Conservation (phyloP, 2,113 vertebrate species). For the Odocoileus virginianus region DNA sequence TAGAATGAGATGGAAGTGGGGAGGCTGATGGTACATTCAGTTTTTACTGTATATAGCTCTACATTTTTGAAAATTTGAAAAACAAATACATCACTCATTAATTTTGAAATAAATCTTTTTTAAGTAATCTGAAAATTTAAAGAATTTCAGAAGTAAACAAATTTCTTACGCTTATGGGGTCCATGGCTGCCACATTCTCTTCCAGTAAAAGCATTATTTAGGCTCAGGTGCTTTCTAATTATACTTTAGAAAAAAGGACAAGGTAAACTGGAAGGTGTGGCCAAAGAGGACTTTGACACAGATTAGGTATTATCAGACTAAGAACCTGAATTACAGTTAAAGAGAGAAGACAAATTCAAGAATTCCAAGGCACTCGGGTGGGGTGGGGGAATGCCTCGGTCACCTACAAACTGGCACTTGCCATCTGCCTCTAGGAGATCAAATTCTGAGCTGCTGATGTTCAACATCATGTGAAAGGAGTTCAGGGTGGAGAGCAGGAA, state of each 20-base stretch:
- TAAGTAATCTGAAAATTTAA: neutral
- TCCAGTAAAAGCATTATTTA: neutral
- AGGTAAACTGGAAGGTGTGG: neutral
- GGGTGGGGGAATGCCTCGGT: no score
- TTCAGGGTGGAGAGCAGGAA: neutral
- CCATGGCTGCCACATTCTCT: neutral
- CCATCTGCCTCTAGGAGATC: neutral
- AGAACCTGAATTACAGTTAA: neutral
- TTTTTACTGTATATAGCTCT: neutral
- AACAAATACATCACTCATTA: neutral
- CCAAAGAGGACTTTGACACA: slow-evolving; percentile 3
- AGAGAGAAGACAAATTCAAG: neutral
- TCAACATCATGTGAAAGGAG: no score
- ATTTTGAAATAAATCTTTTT: slow-evolving; percentile 4
- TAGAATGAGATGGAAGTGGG: neutral
- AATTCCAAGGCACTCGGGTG: neutral
- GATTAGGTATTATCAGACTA: neutral
- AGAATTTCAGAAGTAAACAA: neutral
- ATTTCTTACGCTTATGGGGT: neutral
- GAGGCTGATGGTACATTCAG: neutral
- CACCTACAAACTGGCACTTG: neutral
- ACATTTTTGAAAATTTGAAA: neutral
- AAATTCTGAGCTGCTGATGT: neutral
- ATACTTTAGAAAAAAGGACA: neutral
- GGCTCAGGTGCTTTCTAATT: neutral